Conservation (phyloP, 2,888 invertebrate species). For the Therioaphis trifolii region DNA sequence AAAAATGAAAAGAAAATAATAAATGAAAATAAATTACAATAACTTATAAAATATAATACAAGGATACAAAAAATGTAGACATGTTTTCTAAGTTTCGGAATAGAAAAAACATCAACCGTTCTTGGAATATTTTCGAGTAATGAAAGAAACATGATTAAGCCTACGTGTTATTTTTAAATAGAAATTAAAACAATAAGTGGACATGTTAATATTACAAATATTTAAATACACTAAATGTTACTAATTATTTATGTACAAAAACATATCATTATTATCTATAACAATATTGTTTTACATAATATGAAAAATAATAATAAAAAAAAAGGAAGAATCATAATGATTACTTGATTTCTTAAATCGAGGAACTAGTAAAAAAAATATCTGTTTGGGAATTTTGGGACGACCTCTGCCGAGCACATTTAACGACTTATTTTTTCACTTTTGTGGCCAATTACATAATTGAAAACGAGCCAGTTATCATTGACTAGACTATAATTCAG, state of each 20-base stretch:
- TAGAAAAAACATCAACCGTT: slow-evolving; percentile 31
- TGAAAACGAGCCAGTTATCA: slow-evolving; percentile 54
- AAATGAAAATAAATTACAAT: not conserved
- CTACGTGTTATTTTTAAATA: slow-evolving; percentile 45
- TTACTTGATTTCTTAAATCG: slow-evolving; percentile 45
- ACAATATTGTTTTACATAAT: slow-evolving; percentile 58
- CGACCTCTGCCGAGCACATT: slow-evolving; percentile 43
- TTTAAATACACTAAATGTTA: slow-evolving; percentile 40
- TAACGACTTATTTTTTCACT: slow-evolving; percentile 28
- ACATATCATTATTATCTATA: slow-evolving; percentile 57
- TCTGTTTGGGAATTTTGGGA: not conserved
- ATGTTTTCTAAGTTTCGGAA: slow-evolving; percentile 35
- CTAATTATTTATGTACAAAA: slow-evolving; percentile 60
- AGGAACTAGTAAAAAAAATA: slow-evolving; percentile 59
- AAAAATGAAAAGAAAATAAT: slow-evolving; percentile 38
- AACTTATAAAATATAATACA: slow-evolving; percentile 48
- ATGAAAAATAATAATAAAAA: slow-evolving; percentile 3
- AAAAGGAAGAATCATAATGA: slow-evolving; percentile 46
- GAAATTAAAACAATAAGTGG: slow-evolving; percentile 53
- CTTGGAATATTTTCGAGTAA: slow-evolving; percentile 22
- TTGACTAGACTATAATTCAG: slow-evolving; percentile 54
- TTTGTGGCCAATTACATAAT: slow-evolving; percentile 23
- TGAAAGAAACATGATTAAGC: slow-evolving; percentile 33
- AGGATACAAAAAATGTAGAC: slow-evolving; percentile 37
- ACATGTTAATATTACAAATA: slow-evolving; percentile 48